Percentiles rank a stretch among this genome's conserved stretches.
These are phyloP conservation scores for Epinephelus coioides DNA, from an alignment of 2,797 vertebrate species.

Conservation along the genomic window DNA sequence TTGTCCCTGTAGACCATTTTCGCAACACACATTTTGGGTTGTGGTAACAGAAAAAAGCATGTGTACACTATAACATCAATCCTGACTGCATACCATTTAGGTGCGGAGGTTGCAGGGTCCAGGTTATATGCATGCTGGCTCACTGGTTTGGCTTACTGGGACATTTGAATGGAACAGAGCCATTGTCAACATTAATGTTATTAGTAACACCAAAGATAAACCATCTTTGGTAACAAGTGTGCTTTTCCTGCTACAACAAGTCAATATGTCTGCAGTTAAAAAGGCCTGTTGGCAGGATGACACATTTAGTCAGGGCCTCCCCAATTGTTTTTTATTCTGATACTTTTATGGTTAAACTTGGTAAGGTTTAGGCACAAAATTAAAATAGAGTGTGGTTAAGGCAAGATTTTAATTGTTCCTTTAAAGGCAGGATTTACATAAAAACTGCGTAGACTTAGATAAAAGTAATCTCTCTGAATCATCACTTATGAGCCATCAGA, in stretches of 20 bases:
- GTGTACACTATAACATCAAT: conserved; percentile 1
- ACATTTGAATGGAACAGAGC: neutral
- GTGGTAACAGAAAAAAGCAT: neutral
- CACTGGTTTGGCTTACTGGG: neutral
- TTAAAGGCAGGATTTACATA: no score
- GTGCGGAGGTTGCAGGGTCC: neutral
- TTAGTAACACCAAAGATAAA: no score
- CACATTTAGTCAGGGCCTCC: neutral
- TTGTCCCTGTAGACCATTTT: neutral
- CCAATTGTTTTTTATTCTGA: neutral
- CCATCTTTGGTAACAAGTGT: neutral
- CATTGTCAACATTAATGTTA: neutral
- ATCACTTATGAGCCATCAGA: no score
- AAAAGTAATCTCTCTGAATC: no score
- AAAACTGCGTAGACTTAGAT: no score
- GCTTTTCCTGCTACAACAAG: neutral
- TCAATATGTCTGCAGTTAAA: no score
- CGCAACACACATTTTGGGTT: neutral
- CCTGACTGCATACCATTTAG: neutral
- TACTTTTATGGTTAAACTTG: neutral
- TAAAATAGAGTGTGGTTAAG: neutral
- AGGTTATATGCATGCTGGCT: neutral
- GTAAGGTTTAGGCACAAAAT: neutral
- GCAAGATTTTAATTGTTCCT: no score
- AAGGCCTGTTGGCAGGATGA: neutral